These are phyloP conservation scores for Thumatha senex DNA, from an alignment of 2,888 invertebrate species.

Conservation along the genomic window DNA sequence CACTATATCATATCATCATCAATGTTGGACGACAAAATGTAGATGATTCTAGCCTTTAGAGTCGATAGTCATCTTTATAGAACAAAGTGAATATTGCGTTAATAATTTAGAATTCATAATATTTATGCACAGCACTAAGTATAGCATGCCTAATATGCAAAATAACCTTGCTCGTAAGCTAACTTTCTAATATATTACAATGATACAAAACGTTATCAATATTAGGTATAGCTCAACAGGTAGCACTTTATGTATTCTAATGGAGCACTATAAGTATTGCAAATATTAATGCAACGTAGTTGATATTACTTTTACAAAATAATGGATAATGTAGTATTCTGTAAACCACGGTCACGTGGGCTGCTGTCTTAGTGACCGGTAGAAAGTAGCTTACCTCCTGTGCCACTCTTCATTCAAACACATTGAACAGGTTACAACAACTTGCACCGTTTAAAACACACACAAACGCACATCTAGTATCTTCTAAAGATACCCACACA, in stretches of 20 bases:
- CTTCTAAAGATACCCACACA: conserved; percentile 3
- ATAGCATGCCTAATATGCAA: neutral
- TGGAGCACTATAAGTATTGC: too few species aligned
- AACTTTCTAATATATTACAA: conserved; percentile 26
- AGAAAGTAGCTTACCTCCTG: conserved; percentile 81
- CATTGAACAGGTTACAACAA: conserved; percentile 70
- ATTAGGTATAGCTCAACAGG: conserved; percentile 11
- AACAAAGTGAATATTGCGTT: too few species aligned
- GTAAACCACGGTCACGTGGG: conserved; percentile 60
- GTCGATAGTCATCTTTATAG: too few species aligned
- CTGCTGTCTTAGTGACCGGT: conserved; percentile 56
- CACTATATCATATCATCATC: too few species aligned
- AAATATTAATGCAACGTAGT: neutral
- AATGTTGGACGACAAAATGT: too few species aligned
- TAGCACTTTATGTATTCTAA: too few species aligned
- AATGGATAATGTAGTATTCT: conserved; percentile 36
- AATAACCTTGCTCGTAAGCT: conserved; percentile 32
- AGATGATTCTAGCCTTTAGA: too few species aligned
- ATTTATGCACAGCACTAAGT: too few species aligned
- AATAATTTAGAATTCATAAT: too few species aligned
- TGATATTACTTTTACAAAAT: neutral
- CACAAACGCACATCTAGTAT: conserved; percentile 37
- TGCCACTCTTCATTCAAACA: conserved; percentile 78
- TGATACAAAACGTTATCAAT: conserved; percentile 6
- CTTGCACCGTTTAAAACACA: conserved; percentile 42